phyloP scores from a whole-genome alignment of 1,140 invertebrate genomes.

The Microplitis demolitor region DNA sequence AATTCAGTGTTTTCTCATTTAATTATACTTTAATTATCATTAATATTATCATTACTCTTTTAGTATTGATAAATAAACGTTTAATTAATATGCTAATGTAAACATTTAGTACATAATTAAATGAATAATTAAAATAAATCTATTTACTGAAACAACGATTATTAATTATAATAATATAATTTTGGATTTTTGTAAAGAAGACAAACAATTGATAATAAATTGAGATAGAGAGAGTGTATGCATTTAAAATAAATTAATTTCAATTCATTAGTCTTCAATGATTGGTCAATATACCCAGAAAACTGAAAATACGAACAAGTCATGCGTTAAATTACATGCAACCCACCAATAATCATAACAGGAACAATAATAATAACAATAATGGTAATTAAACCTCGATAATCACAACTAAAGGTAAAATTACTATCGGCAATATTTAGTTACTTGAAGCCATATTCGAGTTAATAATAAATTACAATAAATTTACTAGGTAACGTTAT shows the following conservation, averaged over 20 bases:
- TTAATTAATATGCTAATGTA: no score
- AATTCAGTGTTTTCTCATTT: neutral
- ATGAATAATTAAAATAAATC: no score
- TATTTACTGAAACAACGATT: no score
- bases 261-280: slow-evolving; percentile 10
- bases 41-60: neutral
- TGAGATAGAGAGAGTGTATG: neutral
- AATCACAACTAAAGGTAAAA: no score
- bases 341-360: neutral
- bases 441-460: no score
- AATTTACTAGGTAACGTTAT: no score
- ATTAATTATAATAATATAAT: neutral
- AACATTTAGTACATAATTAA: no score
- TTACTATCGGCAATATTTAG: no score
- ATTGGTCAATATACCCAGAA: neutral
- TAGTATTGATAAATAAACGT: no score
- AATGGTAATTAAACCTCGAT: no score
- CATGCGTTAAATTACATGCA: neutral
- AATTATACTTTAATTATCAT: neutral
- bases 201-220: neutral
- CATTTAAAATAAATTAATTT: slow-evolving; percentile 13
- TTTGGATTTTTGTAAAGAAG: neutral
- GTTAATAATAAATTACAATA: no score
- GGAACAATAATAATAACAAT: neutral
- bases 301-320: neutral